A percentile compares a stretch with the other conserved stretches of the same genome.
phyloP scores from a whole-genome alignment of 2,888 invertebrate genomes.

The Atrina japonica region DNA sequence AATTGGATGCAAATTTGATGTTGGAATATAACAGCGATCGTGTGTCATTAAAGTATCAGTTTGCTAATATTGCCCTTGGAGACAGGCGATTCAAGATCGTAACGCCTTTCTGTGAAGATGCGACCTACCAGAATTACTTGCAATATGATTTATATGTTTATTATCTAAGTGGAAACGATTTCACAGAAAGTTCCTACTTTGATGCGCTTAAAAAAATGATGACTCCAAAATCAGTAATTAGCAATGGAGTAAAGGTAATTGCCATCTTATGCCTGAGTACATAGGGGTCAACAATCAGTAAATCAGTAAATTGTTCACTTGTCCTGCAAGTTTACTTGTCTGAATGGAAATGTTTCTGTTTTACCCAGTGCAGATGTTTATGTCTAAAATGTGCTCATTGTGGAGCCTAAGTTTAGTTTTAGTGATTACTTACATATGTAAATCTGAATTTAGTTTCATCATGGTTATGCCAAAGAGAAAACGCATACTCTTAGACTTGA shows the following conservation, averaged over 20 bases:
- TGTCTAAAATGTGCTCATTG: no score
- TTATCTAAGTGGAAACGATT: constrained; percentile 84
- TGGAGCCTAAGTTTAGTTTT: no score
- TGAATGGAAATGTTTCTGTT: no score
- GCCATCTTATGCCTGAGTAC: no score
- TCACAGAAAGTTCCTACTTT: constrained; percentile 84
- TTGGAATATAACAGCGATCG: constrained; percentile 80
- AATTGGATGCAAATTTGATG: constrained; percentile 83
- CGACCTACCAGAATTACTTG: constrained; percentile 77
- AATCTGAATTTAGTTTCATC: no score
- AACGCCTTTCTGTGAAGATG: constrained; percentile 73
- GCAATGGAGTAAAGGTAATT: constrained; percentile 53
- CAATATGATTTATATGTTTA: constrained; percentile 84
- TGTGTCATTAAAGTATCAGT: constrained; percentile 83
- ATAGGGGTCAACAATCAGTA: no score
- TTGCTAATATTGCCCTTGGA: constrained; percentile 81
- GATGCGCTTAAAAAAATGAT: constrained; percentile 85
- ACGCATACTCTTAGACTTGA: no score
- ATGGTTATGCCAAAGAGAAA: no score
- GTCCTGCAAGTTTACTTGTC: no score
- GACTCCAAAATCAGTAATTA: constrained; percentile 76
- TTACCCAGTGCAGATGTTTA: no score
- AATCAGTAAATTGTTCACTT: no score
- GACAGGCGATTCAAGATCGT: neutral
- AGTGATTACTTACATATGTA: no score